These are phyloP conservation scores for Xenotilapia caudafasciata DNA, from an alignment of 2,113 vertebrate species.

Conservation along the genomic window DNA sequence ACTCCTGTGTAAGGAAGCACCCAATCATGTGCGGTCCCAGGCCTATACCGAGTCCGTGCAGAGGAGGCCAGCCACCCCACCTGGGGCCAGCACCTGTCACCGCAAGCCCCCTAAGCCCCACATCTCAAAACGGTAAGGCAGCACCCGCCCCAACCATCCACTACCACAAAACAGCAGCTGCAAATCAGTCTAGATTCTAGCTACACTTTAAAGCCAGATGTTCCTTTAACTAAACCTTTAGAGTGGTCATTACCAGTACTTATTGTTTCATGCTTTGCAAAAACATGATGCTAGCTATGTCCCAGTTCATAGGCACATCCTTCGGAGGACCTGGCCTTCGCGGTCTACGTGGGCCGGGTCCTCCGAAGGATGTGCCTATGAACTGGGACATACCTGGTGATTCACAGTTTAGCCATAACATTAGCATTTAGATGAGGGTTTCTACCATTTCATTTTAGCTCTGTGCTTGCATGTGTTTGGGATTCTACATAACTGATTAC, in stretches of 20 bases:
- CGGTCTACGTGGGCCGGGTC: not conserved
- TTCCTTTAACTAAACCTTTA: not conserved
- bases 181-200: not conserved
- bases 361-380: not conserved
- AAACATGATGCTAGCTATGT: not conserved
- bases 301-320: not conserved
- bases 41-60: not conserved
- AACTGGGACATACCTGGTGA: not conserved
- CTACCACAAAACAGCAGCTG: not conserved
- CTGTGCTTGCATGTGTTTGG: not conserved
- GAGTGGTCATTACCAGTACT: not conserved
- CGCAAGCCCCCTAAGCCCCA: not conserved
- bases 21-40: not conserved
- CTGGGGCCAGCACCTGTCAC: not conserved
- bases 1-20: not conserved
- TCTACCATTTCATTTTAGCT: not conserved
- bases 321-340: not conserved
- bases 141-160: not conserved
- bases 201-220: not conserved
- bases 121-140: not conserved
- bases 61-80: not conserved
- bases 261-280: not conserved
- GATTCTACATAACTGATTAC: not conserved
- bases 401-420: not conserved
- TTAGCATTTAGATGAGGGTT: not conserved